Base-by-base conservation (phyloP, 2,888 invertebrate species). In the Dorcus hopei region DNA sequence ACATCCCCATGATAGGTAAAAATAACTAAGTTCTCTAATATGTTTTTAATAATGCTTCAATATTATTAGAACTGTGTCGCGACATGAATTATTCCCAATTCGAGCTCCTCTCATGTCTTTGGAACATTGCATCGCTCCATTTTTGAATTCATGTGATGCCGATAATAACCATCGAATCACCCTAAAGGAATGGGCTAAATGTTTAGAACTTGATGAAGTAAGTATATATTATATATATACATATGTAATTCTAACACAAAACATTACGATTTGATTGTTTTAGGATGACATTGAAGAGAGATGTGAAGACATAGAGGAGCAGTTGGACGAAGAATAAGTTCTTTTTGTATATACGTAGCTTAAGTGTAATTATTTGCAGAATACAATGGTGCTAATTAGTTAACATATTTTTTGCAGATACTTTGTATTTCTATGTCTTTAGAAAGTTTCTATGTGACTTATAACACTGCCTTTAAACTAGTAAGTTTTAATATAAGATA, bases 111-210 rank as follows among this genome's bases (percentile, higher is more conserved):
- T 98, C 64, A 91, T 97, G 85, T 88, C 96, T 40, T 85, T 98
- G 80, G 98, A 98, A 80, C 97, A 97, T 78, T 98, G 98, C 82
- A 97, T 97, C 79, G 93, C 94, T 60, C 95, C 96, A 42, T 98
- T 98, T 86, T 86, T 97, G 63, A 90, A 96, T 80, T 83, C 83
- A 33, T 98, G 98, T 79, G 97, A 98, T 79, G 81, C 80, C 39
- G 87, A 97, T 80, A 84, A 89, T 73, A 92, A 97, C 80, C 95
- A 96, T 78, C 88, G 89, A 77, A 92, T 98, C 77, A 90, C 93
- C 23, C 85, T 97, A 65, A 81, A 86, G 67, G 97, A 98, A 81
- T 98, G 97, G 97, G 96, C 94, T 67, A 86, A 85, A 71, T 93
- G 93, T 70, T 82, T 93, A 74, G 88, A 93, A 75, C 83, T 97